phyloP scores from a whole-genome alignment of 1,140 invertebrate species.

The Danaus plexippus region DNA sequence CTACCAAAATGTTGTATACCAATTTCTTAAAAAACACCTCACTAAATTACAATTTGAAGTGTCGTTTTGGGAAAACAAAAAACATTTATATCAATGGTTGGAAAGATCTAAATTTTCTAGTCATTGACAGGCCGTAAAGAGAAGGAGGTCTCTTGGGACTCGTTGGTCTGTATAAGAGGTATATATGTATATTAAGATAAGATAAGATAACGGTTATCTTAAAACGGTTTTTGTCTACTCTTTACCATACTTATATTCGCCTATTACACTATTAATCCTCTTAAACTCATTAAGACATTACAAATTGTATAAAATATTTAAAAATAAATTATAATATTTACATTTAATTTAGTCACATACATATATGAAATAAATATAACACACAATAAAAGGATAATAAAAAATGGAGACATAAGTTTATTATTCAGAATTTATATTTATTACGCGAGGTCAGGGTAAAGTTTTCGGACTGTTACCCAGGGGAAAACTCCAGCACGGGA shows the following conservation, averaged over 20 bases:
- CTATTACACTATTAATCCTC: too few species aligned
- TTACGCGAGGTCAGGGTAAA: slow-evolving; percentile 46
- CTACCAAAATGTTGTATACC: neutral
- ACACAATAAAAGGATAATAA: slow-evolving; percentile 15
- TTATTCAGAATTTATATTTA: slow-evolving; percentile 30
- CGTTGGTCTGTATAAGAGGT: slow-evolving; percentile 36
- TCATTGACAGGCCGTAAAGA: slow-evolving; percentile 70
- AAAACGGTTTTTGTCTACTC: too few species aligned
- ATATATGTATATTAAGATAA: slow-evolving; percentile 36
- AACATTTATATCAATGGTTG: slow-evolving; percentile 71
- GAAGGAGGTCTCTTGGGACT: slow-evolving; percentile 47
- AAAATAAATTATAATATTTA: too few species aligned
- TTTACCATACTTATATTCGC: too few species aligned
- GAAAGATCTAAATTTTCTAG: slow-evolving; percentile 67
- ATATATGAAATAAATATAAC: too few species aligned
- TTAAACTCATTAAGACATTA: too few species aligned
- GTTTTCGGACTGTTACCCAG: slow-evolving; percentile 53
- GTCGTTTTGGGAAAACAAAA: slow-evolving; percentile 69
- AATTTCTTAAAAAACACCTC: slow-evolving; percentile 22
- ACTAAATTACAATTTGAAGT: slow-evolving; percentile 68
- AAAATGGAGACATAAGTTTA: slow-evolving; percentile 18
- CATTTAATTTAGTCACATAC: too few species aligned
- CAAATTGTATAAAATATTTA: too few species aligned
- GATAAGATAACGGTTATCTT: neutral
- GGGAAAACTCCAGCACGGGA: slow-evolving; percentile 49